These are phyloP conservation scores for Tetranychus urticae DNA, from an alignment of 1,140 invertebrate genomes.

Conservation along the genomic window DNA sequence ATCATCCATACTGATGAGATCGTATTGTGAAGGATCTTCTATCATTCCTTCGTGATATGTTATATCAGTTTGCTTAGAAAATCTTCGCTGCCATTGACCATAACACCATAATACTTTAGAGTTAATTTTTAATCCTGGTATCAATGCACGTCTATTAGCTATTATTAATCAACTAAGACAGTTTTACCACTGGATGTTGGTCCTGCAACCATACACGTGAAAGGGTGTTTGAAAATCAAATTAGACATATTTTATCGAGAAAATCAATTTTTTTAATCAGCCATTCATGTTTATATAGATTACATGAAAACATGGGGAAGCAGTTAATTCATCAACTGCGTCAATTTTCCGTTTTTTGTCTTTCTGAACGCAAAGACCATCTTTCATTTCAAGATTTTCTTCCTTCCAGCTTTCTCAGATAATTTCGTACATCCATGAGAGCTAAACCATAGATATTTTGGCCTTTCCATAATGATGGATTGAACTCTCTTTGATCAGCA, in stretches of 20 bases:
- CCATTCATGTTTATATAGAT: too few species aligned
- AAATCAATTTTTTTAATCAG: too few species aligned
- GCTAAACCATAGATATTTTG: too few species aligned
- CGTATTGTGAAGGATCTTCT: background rate
- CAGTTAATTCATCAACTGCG: too few species aligned
- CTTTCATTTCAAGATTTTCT: too few species aligned
- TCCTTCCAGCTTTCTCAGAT: too few species aligned
- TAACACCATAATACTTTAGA: background rate
- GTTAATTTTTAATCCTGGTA: background rate
- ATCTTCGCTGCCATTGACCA: background rate
- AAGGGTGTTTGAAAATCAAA: background rate
- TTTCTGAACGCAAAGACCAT: too few species aligned
- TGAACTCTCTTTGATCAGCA: too few species aligned
- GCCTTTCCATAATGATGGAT: too few species aligned
- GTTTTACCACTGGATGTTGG: slow-evolving; percentile 1
- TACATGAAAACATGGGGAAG: too few species aligned
- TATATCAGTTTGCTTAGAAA: background rate
- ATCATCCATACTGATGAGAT: slow-evolving; percentile 19
- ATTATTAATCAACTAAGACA: background rate
- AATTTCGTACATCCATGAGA: too few species aligned
- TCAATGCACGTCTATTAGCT: background rate
- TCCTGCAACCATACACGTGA: background rate
- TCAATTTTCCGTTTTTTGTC: too few species aligned
- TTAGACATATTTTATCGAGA: background rate
- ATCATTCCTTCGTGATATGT: background rate